phyloP scores from a whole-genome alignment of 2,888 invertebrate genomes.

The Drosophila hamatofila region DNA sequence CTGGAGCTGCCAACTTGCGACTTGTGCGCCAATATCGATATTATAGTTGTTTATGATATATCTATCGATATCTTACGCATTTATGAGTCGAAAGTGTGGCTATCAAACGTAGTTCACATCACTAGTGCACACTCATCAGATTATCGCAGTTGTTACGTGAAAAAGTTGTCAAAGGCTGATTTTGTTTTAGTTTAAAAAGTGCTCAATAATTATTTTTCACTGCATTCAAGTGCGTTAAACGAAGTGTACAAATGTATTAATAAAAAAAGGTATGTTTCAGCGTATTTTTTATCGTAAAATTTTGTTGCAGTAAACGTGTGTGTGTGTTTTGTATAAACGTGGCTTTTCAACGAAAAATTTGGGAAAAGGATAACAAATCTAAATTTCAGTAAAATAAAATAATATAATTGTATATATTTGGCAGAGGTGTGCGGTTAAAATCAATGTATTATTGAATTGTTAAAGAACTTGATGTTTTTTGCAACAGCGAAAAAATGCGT shows the following conservation, averaged over 20 bases:
- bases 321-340: conserved; percentile 61
- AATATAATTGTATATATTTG: neutral
- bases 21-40: neutral
- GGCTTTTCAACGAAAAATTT: conserved; percentile 43
- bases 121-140: conserved; percentile 51
- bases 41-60: neutral
- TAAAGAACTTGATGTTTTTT: conserved; percentile 4
- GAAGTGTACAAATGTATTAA: conserved; percentile 70
- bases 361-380: conserved; percentile 5
- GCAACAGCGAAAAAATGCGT: conserved; percentile 50
- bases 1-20: conserved; percentile 31
- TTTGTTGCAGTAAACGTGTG: conserved; percentile 16
- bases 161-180: conserved; percentile 64
- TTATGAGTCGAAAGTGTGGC: neutral
- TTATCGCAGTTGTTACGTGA: conserved; percentile 74
- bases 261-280: conserved; percentile 63
- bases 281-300: neutral
- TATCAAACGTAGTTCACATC: conserved; percentile 27
- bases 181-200: conserved; percentile 60
- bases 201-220: conserved; percentile 47
- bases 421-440: neutral
- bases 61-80: neutral
- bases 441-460: neutral
- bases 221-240: conserved; percentile 58
- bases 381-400: neutral